Evolutionary conservation across 1,140 invertebrate species (phyloP).

Genomic region (Bombus waltoni): DNA sequence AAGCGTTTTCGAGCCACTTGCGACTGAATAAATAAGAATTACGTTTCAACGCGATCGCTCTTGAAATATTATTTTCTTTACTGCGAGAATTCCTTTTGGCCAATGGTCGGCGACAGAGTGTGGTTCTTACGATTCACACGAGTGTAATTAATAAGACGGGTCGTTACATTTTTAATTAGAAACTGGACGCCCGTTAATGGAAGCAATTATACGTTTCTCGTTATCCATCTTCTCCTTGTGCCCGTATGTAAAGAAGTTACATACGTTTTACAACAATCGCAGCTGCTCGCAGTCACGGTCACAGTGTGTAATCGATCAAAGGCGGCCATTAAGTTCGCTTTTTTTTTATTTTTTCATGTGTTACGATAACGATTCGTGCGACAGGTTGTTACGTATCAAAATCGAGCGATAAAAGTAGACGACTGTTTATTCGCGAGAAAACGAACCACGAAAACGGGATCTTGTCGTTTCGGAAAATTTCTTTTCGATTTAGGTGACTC

Average conservation of each 20-base stretch:
- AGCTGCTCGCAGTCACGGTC: conserved; percentile 33
- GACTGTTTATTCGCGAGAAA: too few relatives aligned
- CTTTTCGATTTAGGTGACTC: not conserved
- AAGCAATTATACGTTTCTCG: not conserved
- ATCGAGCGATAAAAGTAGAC: not conserved
- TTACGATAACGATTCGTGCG: not conserved
- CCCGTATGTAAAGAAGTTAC: not conserved
- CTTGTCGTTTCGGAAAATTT: not conserved
- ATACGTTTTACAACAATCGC: not conserved
- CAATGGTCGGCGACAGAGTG: not conserved
- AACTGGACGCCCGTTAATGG: not conserved
- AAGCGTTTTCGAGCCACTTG: not conserved
- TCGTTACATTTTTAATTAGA: not conserved
- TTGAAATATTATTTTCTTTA: not conserved
- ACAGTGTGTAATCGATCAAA: conserved; percentile 35
- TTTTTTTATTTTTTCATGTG: not conserved
- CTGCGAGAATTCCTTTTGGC: not conserved
- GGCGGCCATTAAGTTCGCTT: not conserved
- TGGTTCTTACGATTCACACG: not conserved
- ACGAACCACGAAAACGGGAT: not conserved
- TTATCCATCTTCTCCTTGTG: not conserved
- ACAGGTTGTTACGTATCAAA: not conserved
- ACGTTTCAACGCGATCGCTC: not conserved
- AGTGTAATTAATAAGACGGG: not conserved
- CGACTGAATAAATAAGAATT: not conserved